Evolutionary conservation across 2,113 vertebrate genomes (phyloP).

Genomic region (Tauraco erythrolophus): DNA sequence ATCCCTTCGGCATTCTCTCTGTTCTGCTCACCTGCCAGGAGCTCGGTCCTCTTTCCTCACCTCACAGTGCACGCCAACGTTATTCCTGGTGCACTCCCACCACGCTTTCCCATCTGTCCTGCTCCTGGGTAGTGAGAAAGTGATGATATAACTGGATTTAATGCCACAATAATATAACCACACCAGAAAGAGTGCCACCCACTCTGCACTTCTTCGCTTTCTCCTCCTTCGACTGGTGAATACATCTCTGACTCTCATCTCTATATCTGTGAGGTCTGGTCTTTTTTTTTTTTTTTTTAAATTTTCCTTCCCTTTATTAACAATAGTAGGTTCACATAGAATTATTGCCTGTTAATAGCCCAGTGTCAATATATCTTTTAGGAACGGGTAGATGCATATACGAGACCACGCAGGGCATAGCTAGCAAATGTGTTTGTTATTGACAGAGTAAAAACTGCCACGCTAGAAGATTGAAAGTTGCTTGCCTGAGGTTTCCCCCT

Average conservation of each 20-base stretch:
- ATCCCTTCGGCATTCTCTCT: fast-evolving
- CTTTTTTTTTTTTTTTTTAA: background rate
- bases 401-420: background rate
- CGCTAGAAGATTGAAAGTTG: background rate
- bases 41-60: background rate
- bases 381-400: background rate
- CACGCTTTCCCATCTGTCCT: slow-evolving; percentile 32
- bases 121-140: slow-evolving; percentile 44
- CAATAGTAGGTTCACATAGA: background rate
- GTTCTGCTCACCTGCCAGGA: background rate
- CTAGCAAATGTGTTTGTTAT: slow-evolving; percentile 38
- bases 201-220: background rate
- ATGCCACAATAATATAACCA: background rate
- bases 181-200: slow-evolving; percentile 35
- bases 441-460: slow-evolving; percentile 5
- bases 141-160: slow-evolving; percentile 11
- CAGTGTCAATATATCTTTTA: background rate
- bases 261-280: background rate
- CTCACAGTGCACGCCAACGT: background rate
- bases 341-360: background rate
- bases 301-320: background rate
- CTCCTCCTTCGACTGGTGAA: background rate
- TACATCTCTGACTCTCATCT: background rate
- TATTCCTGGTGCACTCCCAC: slow-evolving; percentile 41
- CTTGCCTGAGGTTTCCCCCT: slow-evolving; percentile 4